These are phyloP conservation scores for Bombus vancouverensis DNA, from an alignment of 1,140 invertebrate genomes.

Conservation along the genomic window DNA sequence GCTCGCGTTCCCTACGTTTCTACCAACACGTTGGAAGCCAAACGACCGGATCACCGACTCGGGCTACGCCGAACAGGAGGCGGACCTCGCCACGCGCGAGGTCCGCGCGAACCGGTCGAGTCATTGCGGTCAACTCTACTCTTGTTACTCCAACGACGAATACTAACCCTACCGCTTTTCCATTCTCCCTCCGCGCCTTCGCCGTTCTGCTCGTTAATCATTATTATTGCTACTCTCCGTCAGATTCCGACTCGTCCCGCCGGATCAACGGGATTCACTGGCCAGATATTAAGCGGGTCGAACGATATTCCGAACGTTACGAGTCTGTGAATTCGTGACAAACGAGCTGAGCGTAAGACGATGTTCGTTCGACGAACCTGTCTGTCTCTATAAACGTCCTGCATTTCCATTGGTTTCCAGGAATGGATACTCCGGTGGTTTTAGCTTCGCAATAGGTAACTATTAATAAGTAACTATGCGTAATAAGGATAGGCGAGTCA, in stretches of 20 bases:
- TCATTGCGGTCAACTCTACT: slow-evolving; percentile 54
- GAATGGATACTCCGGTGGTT: neutral
- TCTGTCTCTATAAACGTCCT: neutral
- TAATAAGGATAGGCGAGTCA: too few species aligned
- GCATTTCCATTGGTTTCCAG: neutral
- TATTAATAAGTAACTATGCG: too few species aligned
- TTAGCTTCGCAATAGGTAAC: too few species aligned
- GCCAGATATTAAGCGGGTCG: slow-evolving; percentile 48
- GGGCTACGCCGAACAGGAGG: neutral
- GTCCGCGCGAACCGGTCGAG: slow-evolving; percentile 20
- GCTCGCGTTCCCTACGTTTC: neutral
- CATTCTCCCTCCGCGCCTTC: neutral
- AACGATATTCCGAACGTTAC: slow-evolving; percentile 1
- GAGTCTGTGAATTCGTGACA: slow-evolving; percentile 10
- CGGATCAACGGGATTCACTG: slow-evolving; percentile 33
- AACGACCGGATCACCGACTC: neutral
- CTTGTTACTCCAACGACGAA: slow-evolving; percentile 40
- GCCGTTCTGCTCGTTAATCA: slow-evolving; percentile 73
- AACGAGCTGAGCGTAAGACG: slow-evolving; percentile 21
- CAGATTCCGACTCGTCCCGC: slow-evolving; percentile 45
- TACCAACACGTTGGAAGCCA: slow-evolving; percentile 19
- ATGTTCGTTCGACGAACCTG: slow-evolving; percentile 14
- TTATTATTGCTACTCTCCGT: slow-evolving; percentile 75
- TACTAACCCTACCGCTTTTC: neutral
- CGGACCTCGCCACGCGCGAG: slow-evolving; percentile 5